Percentiles rank a stretch among this genome's conserved stretches.
Conservation (phyloP, 2,113 vertebrate species). For the Hypocryptadius cinnamomeus region DNA sequence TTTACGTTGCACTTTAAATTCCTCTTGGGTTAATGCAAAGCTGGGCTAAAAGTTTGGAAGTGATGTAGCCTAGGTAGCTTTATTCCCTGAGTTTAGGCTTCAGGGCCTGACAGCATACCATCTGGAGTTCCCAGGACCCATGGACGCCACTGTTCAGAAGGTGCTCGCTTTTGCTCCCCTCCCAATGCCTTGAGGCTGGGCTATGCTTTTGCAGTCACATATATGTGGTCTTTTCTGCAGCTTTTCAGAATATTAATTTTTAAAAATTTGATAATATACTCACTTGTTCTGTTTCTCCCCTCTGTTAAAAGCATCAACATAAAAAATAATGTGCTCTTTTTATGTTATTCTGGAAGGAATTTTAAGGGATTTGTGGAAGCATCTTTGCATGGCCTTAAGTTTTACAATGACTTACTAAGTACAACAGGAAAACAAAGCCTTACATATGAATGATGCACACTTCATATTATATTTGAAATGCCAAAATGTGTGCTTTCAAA, state of each 20-base stretch:
- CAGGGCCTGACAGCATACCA: background rate
- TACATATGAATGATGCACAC: background rate
- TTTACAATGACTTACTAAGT: background rate
- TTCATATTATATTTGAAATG: background rate
- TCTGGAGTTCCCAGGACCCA: background rate
- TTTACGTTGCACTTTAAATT: slow-evolving; percentile 64
- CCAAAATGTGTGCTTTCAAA: background rate
- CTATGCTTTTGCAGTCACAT: background rate
- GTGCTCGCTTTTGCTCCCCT: background rate
- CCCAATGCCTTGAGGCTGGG: background rate
- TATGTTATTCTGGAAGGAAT: background rate
- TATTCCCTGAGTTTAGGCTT: background rate
- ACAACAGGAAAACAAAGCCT: background rate
- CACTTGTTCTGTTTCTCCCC: background rate
- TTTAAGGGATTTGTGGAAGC: background rate
- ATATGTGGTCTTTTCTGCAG: background rate
- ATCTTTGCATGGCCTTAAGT: background rate
- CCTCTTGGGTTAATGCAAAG: slow-evolving; percentile 40
- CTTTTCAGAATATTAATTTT: background rate
- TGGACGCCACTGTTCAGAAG: rapidly evolving
- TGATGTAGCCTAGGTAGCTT: slow-evolving; percentile 12
- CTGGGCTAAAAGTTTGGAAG: slow-evolving; percentile 42
- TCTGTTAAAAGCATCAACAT: background rate
- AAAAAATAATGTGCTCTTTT: background rate
- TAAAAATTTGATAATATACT: background rate